These are phyloP conservation scores for Chrysolina oricalcia DNA, from an alignment of 2,888 invertebrate genomes.

Conservation along the genomic window DNA sequence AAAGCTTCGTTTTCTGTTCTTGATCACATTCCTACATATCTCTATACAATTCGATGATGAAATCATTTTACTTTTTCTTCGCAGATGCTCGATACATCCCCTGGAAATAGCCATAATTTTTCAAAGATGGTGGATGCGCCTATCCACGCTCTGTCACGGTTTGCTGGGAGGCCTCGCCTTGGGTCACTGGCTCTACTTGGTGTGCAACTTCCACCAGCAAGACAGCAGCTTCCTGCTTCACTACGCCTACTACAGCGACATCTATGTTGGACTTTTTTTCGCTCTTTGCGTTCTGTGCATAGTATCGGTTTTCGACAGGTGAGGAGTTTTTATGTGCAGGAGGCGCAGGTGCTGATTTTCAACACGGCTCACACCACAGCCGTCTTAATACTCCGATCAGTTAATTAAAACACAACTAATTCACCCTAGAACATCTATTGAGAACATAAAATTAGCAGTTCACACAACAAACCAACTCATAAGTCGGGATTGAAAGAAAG, in stretches of 20 bases:
- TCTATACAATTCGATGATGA: neutral
- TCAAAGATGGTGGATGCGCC: conserved; percentile 74
- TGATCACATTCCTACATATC: too few relatives aligned
- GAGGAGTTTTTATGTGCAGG: too few relatives aligned
- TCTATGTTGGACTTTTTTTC: conserved; percentile 73
- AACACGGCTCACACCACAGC: neutral
- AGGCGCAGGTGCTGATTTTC: conserved; percentile 72
- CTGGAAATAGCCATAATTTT: conserved; percentile 74
- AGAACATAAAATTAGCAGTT: too few relatives aligned
- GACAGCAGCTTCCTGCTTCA: conserved; percentile 65
- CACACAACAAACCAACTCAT: too few relatives aligned
- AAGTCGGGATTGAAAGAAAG: too few relatives aligned
- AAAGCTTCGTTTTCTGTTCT: too few relatives aligned
- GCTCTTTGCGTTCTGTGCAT: conserved; percentile 76
- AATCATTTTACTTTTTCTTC: conserved; percentile 34
- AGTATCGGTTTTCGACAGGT: conserved; percentile 78
- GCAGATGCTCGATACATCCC: conserved; percentile 64
- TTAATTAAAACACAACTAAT: too few relatives aligned
- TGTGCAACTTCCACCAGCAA: conserved; percentile 72
- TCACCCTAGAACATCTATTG: too few relatives aligned
- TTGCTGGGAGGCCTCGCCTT: conserved; percentile 76
- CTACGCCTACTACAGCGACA: conserved; percentile 68
- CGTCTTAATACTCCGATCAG: too few relatives aligned
- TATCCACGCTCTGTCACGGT: conserved; percentile 76
- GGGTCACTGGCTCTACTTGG: conserved; percentile 76